Evolutionary conservation across 2,888 invertebrate genomes (phyloP).

Genomic region (Drosophila nr. fundita): DNA sequence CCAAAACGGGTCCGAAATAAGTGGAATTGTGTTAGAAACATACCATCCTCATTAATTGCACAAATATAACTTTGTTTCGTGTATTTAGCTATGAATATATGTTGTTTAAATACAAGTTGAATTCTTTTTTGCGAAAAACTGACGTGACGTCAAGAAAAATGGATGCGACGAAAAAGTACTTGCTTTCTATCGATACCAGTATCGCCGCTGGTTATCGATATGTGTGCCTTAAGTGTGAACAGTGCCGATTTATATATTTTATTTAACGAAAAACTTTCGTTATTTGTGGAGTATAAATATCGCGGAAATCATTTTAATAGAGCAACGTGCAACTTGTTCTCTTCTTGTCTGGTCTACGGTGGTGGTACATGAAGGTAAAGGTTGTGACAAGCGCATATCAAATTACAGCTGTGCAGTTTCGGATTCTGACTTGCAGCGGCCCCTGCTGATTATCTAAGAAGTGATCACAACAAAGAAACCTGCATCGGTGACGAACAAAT

Average conservation of each 20-base stretch:
- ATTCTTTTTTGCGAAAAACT: constrained; percentile 47
- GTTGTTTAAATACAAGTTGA: constrained; percentile 26
- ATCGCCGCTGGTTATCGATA: constrained; percentile 19
- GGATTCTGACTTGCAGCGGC: neutral
- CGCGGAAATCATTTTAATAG: too few species aligned
- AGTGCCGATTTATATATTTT: neutral
- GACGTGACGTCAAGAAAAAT: constrained; percentile 60
- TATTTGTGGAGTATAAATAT: too few species aligned
- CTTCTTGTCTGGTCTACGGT: neutral
- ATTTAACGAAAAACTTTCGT: neutral
- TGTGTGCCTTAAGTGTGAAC: neutral
- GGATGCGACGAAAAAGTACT: constrained; percentile 48
- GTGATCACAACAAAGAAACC: neutral
- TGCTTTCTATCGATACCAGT: constrained; percentile 29
- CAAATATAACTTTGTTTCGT: constrained; percentile 12
- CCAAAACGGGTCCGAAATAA: neutral
- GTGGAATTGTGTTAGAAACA: constrained; percentile 9
- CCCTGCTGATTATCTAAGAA: too few species aligned
- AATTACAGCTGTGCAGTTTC: neutral
- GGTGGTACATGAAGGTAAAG: too few species aligned
- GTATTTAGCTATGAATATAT: constrained; percentile 15
- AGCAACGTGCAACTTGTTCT: too few species aligned
- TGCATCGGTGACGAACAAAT: neutral
- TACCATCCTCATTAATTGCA: constrained; percentile 45
- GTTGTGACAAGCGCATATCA: neutral